A percentile compares a stretch with the other conserved stretches of the same genome.
Evolutionary conservation across 1,140 invertebrate genomes (phyloP).

Genomic region (Trichonephila clavata): DNA sequence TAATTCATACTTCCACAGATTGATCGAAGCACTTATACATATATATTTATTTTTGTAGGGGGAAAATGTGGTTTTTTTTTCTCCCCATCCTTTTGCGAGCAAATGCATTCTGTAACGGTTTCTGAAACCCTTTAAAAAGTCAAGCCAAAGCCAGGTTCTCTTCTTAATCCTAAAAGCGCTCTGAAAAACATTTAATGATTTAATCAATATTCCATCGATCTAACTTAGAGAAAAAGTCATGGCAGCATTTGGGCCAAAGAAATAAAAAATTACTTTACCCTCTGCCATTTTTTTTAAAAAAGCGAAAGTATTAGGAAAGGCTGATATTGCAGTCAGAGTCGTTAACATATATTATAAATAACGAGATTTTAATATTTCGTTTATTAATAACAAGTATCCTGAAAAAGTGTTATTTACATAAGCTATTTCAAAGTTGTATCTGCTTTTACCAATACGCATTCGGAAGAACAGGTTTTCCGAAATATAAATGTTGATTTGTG

Average conservation of each 20-base stretch:
- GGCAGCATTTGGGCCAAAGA: constrained; percentile 71
- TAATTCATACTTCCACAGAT: constrained; percentile 32
- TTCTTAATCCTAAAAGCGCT: constrained; percentile 56
- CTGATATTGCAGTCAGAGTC: constrained; percentile 72
- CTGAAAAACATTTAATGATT: constrained; percentile 77
- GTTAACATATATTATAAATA: constrained; percentile 76
- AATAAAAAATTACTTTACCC: constrained; percentile 71
- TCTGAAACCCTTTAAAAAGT: constrained; percentile 55
- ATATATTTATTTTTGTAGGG: constrained; percentile 28
- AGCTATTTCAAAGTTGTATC: constrained; percentile 17
- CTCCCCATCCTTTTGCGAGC: not conserved
- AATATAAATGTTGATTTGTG: not conserved
- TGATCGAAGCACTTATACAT: constrained; percentile 16
- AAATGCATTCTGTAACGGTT: constrained; percentile 28
- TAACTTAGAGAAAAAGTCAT: constrained; percentile 64
- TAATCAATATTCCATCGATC: constrained; percentile 76
- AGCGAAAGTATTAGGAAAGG: constrained; percentile 51
- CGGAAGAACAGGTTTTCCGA: not conserved
- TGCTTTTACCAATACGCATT: not conserved
- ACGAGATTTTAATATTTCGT: constrained; percentile 75
- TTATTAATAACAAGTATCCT: constrained; percentile 60
- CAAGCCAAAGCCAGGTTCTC: constrained; percentile 34
- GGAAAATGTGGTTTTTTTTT: not conserved
- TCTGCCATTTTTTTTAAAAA: constrained; percentile 57
- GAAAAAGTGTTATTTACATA: constrained; percentile 46